Evolutionary conservation across 92 coral and sea anemone genomes (phyloP).

Genomic region (Nematostella vectensis): DNA sequence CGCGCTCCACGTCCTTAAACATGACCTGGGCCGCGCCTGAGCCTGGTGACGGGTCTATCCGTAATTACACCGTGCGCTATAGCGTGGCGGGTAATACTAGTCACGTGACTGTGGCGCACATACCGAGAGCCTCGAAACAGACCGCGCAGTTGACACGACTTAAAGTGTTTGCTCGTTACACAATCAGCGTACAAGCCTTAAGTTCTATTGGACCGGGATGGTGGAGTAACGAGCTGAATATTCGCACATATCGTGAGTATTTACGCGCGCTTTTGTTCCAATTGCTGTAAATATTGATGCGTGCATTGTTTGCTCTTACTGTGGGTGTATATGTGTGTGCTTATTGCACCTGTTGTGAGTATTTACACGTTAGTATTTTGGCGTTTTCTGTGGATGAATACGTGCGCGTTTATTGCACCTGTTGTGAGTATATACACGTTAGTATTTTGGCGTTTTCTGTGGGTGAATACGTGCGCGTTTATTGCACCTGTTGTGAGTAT

Average conservation of each 20-base stretch:
- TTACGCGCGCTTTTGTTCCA: too few species aligned
- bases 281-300: too few species aligned
- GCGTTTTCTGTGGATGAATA: too few species aligned
- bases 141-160: constrained; percentile 1
- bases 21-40: constrained; percentile 5
- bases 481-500: too few species aligned
- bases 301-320: too few species aligned
- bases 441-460: too few species aligned
- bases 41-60: constrained; percentile 11
- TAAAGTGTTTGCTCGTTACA: neutral
- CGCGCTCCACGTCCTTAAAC: constrained; percentile 6
- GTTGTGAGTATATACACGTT: too few species aligned
- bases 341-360: too few species aligned
- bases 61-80: constrained; percentile 1
- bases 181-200: neutral
- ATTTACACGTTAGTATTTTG: too few species aligned
- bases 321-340: too few species aligned
- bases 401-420: too few species aligned
- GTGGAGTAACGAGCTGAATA: neutral
- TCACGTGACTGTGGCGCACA: neutral
- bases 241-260: constrained; percentile 5
- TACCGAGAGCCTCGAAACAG: neutral
- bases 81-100: neutral
- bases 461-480: too few species aligned
- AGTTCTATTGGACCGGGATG: constrained; percentile 2